phyloP scores from a whole-genome alignment of 37 sponge, comb jelly and placozoan species.

The Ianthella basta region DNA sequence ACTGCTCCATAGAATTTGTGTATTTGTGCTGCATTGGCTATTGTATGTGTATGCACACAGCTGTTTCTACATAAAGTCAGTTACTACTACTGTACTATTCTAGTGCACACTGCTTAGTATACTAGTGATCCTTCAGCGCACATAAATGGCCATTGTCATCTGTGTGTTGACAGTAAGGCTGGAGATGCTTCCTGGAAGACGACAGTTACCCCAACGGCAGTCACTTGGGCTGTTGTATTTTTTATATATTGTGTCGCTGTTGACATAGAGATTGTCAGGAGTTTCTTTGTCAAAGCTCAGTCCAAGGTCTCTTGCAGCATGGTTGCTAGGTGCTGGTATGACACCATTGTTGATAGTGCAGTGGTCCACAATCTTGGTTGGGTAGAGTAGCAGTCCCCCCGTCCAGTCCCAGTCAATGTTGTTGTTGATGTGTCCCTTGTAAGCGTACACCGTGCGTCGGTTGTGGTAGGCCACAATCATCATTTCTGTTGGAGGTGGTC shows the following conservation, averaged over 20 bases:
- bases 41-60: too few relatives aligned
- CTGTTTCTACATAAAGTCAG: too few relatives aligned
- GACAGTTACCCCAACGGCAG: conserved; percentile 38
- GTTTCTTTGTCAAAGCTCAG: conserved; percentile 28
- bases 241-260: background rate
- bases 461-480: conserved; percentile 47
- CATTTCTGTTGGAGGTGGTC: conserved; percentile 7
- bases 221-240: background rate
- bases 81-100: too few relatives aligned
- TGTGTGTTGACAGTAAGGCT: background rate
- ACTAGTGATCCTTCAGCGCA: background rate
- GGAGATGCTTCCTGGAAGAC: conserved; percentile 21
- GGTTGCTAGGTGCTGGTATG: conserved; percentile 23
- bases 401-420: conserved; percentile 41
- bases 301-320: conserved; percentile 5
- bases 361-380: conserved; percentile 25
- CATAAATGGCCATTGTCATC: conserved; percentile 38
- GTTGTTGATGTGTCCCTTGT: conserved; percentile 14
- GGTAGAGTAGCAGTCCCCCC: conserved; percentile 1
- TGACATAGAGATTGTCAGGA: conserved; percentile 11
- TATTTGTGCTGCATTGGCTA: too few relatives aligned
- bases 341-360: background rate
- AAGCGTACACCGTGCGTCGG: conserved; percentile 20
- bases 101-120: too few relatives aligned
- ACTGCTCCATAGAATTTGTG: too few relatives aligned